Evolutionary conservation across 53 echinoderm and acorn worm genomes (phyloP).

Genomic region (Crossaster papposus): DNA sequence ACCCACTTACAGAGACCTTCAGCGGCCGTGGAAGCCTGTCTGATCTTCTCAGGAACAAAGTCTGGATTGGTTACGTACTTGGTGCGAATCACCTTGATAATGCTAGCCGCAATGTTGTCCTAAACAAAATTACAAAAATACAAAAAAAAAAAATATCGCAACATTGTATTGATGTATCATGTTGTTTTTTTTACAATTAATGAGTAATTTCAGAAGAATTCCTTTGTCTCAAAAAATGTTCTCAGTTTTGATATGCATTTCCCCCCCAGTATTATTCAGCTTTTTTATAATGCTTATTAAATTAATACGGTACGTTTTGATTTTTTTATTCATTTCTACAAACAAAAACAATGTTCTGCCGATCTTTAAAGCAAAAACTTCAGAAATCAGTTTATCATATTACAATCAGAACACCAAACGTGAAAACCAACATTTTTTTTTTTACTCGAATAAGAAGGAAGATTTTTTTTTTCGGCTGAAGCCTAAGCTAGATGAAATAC

Average conservation of each 20-base stretch:
- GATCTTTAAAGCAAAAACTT: too few species aligned
- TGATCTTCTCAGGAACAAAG: constrained; percentile 95
- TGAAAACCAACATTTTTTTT: too few species aligned
- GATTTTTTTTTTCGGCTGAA: too few species aligned
- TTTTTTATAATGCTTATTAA: neutral
- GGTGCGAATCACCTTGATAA: constrained; percentile 88
- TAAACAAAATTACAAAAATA: constrained; percentile 27
- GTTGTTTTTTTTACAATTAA: too few species aligned
- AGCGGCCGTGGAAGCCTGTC: constrained; percentile 92
- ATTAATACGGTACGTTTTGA: neutral
- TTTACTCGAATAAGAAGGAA: too few species aligned
- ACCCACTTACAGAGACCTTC: constrained; percentile 99
- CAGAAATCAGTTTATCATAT: too few species aligned
- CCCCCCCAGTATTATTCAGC: too few species aligned
- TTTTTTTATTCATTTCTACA: neutral
- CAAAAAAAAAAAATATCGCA: too few species aligned
- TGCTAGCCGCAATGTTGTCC: constrained; percentile 87
- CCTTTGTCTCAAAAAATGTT: neutral
- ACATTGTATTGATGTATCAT: too few species aligned
- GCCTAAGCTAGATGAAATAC: neutral
- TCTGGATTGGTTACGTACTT: constrained; percentile 97
- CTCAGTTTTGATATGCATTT: too few species aligned
- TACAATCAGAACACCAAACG: too few species aligned
- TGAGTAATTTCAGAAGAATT: too few species aligned
- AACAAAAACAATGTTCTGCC: neutral